These are phyloP conservation scores for Neopelma chrysocephalum DNA, from an alignment of 2,797 vertebrate species.

Conservation along the genomic window DNA sequence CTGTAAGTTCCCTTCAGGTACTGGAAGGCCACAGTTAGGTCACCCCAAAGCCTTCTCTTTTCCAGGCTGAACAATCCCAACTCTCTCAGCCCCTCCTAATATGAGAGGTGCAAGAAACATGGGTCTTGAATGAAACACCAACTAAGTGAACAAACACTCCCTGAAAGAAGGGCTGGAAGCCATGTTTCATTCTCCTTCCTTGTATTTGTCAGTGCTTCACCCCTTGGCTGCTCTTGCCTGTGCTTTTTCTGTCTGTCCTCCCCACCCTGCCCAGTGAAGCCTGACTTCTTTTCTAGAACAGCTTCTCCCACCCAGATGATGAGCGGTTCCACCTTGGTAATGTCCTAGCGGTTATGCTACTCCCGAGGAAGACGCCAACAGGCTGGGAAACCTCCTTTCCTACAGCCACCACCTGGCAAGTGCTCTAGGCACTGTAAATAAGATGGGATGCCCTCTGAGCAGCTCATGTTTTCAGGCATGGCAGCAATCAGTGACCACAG, in stretches of 20 bases:
- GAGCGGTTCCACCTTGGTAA: not conserved
- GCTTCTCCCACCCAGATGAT: not conserved
- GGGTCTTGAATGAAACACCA: not conserved
- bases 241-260: not conserved
- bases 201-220: not conserved
- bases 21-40: not conserved
- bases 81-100: not conserved
- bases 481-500: not conserved
- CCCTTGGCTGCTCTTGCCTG: not conserved
- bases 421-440: not conserved
- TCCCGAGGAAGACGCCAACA: rapidly evolving
- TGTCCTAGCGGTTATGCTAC: not conserved
- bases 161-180: not conserved
- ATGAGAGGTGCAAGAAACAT: not conserved
- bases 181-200: not conserved
- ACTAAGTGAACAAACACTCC: rapidly evolving
- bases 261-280: not conserved
- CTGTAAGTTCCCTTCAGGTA: not conserved
- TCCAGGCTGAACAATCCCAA: not conserved
- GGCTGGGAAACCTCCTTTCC: not conserved
- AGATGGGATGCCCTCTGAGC: not conserved
- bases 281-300: not conserved
- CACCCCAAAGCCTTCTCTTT: not conserved
- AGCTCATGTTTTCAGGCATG: not conserved
- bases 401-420: not conserved